Conservation (phyloP, 2,113 vertebrate species). For the Cyanistes caeruleus region DNA sequence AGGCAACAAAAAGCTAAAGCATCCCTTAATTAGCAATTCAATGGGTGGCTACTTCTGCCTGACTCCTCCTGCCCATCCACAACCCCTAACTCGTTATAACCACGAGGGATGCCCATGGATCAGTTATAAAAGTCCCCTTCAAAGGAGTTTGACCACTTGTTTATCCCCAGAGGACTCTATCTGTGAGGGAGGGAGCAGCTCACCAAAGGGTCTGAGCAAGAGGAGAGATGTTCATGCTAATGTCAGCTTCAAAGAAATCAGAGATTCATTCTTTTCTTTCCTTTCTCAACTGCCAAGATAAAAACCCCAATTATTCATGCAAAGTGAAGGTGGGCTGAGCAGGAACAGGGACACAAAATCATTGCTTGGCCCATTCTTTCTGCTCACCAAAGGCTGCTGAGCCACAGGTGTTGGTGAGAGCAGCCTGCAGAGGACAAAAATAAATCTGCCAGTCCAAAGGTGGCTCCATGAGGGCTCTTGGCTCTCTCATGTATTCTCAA, state of each 20-base stretch:
- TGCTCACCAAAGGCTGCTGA: background rate
- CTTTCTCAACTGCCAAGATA: background rate
- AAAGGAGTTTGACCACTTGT: background rate
- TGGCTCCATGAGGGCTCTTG: background rate
- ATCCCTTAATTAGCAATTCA: background rate
- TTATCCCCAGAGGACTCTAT: background rate
- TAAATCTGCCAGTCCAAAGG: background rate
- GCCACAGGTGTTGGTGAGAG: background rate
- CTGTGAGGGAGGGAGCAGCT: background rate
- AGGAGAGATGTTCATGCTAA: background rate
- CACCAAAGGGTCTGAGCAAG: background rate
- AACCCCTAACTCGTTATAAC: background rate
- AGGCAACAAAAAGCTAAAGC: conserved; percentile 7
- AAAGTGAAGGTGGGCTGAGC: background rate
- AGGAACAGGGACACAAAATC: background rate
- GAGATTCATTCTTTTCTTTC: background rate
- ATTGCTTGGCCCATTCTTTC: background rate
- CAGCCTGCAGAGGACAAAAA: background rate
- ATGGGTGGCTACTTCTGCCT: background rate
- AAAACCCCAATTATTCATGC: background rate
- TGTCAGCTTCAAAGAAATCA: background rate
- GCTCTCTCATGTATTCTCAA: background rate
- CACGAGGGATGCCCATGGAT: background rate
- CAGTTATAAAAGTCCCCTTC: background rate
- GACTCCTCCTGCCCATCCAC: background rate